Evolutionary conservation across 2,113 vertebrate species (phyloP).

Genomic region (Silurus glanis): DNA sequence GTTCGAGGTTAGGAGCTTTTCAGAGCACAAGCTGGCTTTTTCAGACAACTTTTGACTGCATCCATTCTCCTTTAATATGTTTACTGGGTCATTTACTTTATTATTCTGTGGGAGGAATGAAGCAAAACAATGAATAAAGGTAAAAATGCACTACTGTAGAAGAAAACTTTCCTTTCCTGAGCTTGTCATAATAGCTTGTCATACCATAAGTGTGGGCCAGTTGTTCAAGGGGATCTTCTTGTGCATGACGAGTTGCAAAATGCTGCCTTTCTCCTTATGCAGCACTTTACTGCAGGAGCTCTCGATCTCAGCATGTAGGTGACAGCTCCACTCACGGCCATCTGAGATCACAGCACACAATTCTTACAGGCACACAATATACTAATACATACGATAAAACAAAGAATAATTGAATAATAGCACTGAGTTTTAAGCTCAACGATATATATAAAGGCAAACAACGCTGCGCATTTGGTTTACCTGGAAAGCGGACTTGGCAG

Average conservation of each 20-base stretch:
- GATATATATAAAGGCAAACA: background rate
- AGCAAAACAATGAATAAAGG: background rate
- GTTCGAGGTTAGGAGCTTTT: conserved; percentile 51
- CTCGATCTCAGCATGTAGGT: conserved; percentile 91
- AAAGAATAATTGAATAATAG: no score
- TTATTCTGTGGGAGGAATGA: conserved; percentile 75
- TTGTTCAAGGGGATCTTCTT: conserved; percentile 94
- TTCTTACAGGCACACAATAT: background rate
- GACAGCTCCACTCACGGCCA: conserved; percentile 91
- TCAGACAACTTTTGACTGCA: conserved; percentile 66
- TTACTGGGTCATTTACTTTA: conserved; percentile 73
- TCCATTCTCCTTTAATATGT: conserved; percentile 71
- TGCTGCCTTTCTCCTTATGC: conserved; percentile 84
- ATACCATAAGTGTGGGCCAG: conserved; percentile 89
- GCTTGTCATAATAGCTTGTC: background rate
- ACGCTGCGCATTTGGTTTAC: conserved; percentile 61
- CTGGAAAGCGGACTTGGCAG: conserved; percentile 86
- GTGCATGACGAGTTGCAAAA: conserved; percentile 86
- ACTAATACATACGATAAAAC: background rate
- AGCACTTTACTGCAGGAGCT: conserved; percentile 88
- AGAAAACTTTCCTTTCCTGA: background rate
- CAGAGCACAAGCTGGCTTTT: conserved; percentile 52
- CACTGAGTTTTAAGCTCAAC: background rate
- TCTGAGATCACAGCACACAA: conserved; percentile 65
- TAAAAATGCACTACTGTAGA: background rate